phyloP scores from a whole-genome alignment of 2,113 vertebrate genomes.

The Cnemophilus loriae region DNA sequence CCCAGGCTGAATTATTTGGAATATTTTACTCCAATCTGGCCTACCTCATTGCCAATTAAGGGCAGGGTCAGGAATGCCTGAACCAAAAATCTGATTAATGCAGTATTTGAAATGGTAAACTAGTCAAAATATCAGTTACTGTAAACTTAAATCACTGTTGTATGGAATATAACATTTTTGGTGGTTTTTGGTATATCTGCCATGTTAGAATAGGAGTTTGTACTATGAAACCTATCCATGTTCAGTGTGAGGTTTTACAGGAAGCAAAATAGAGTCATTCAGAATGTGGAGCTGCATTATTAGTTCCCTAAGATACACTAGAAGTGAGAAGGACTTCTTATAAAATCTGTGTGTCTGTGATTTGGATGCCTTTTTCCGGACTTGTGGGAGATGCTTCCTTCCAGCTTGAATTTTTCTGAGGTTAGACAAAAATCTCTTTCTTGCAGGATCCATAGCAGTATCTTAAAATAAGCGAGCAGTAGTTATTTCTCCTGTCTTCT shows the following conservation, averaged over 20 bases:
- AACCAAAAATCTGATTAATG: constrained; percentile 57
- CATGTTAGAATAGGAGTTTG: not conserved
- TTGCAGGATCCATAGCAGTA: not conserved
- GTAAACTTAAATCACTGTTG: constrained; percentile 16
- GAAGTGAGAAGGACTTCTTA: not conserved
- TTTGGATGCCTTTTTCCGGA: not conserved
- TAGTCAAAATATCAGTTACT: constrained; percentile 30
- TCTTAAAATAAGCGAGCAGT: not conserved
- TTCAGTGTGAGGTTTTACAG: not conserved
- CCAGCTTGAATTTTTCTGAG: not conserved
- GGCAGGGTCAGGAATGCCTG: constrained; percentile 11
- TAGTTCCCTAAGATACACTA: not conserved
- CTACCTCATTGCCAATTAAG: constrained; percentile 44
- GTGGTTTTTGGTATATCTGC: not conserved
- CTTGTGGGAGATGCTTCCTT: not conserved
- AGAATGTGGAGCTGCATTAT: not conserved
- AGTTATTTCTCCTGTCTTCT: not conserved
- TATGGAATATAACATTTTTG: not conserved
- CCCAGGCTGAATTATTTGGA: constrained; percentile 33
- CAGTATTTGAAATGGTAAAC: constrained; percentile 17
- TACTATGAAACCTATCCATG: not conserved
- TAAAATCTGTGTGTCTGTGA: not conserved
- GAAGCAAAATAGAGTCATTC: not conserved
- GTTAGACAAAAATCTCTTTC: not conserved
- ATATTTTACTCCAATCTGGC: constrained; percentile 48